Percentiles rank a stretch among this genome's conserved stretches.
Evolutionary conservation across 53 echinoderm and acorn worm genomes (phyloP).

Genomic region (Temnopleurus reevesii): DNA sequence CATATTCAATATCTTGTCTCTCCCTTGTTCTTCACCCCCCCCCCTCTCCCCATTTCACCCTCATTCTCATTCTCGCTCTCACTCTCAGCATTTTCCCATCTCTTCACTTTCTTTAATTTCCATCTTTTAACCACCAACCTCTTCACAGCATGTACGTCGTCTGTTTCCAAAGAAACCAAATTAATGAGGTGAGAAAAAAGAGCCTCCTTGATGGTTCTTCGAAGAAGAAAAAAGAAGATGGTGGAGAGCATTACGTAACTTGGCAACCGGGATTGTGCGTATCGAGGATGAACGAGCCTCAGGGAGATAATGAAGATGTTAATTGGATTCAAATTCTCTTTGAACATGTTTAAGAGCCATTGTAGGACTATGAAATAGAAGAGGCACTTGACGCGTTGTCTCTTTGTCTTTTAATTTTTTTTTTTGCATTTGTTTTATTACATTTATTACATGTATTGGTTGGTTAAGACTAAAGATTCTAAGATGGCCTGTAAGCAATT

Average conservation of each 20-base stretch:
- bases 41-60: neutral
- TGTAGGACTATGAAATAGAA: neutral
- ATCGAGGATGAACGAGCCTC: neutral
- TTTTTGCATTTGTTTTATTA: too few relatives aligned
- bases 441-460: too few relatives aligned
- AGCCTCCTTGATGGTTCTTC: neutral
- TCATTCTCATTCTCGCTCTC: neutral
- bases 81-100: neutral
- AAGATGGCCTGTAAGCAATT: too few relatives aligned
- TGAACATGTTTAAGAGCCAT: neutral
- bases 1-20: too few relatives aligned
- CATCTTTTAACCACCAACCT: too few relatives aligned
- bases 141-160: neutral
- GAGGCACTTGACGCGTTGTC: neutral
- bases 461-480: too few relatives aligned
- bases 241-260: constrained; percentile 37
- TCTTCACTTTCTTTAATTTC: too few relatives aligned
- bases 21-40: neutral
- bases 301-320: neutral
- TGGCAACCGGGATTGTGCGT: constrained; percentile 7
- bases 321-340: constrained; percentile 23
- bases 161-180: constrained; percentile 30
- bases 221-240: neutral
- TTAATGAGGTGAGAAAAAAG: neutral
- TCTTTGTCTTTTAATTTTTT: too few relatives aligned